Evolutionary conservation across 1,140 invertebrate species (phyloP).

Genomic region (Microplitis mediator): DNA sequence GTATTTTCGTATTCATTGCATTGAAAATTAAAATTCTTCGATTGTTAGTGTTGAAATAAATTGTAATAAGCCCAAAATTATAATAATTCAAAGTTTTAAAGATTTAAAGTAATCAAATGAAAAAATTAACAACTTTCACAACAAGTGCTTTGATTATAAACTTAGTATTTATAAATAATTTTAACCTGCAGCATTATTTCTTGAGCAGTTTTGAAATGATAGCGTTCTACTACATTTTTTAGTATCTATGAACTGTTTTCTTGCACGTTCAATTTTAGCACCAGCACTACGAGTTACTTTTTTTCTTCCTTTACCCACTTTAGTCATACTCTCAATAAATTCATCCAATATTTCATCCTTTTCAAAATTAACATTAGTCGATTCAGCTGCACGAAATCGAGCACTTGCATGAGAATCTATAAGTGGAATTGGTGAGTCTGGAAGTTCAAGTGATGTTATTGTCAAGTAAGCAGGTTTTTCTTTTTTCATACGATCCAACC

Average conservation of each 20-base stretch:
- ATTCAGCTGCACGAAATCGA: constrained; percentile 30
- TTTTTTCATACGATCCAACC: constrained; percentile 45
- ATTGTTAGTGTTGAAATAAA: too few species aligned
- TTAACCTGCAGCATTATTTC: constrained; percentile 44
- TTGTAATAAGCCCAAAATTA: too few species aligned
- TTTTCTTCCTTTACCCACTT: constrained; percentile 20
- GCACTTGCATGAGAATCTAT: constrained; percentile 49
- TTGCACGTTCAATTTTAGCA: constrained; percentile 15
- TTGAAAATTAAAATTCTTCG: too few species aligned
- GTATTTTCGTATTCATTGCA: too few species aligned
- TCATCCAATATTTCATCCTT: constrained; percentile 45
- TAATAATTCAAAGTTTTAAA: too few species aligned
- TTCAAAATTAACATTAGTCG: constrained; percentile 25
- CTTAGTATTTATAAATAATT: background rate
- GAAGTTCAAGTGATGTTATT: constrained; percentile 51
- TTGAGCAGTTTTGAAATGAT: constrained; percentile 33
- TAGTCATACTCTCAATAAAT: constrained; percentile 42
- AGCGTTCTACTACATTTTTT: constrained; percentile 29
- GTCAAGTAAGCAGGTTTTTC: constrained; percentile 51
- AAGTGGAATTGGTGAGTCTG: constrained; percentile 52
- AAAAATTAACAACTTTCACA: background rate
- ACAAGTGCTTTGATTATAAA: background rate
- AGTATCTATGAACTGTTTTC: constrained; percentile 29
- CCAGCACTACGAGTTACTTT: constrained; percentile 12
- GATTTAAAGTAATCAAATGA: too few species aligned